Conservation (phyloP, 2,113 vertebrate species). For the Phaethornis superciliosus region DNA sequence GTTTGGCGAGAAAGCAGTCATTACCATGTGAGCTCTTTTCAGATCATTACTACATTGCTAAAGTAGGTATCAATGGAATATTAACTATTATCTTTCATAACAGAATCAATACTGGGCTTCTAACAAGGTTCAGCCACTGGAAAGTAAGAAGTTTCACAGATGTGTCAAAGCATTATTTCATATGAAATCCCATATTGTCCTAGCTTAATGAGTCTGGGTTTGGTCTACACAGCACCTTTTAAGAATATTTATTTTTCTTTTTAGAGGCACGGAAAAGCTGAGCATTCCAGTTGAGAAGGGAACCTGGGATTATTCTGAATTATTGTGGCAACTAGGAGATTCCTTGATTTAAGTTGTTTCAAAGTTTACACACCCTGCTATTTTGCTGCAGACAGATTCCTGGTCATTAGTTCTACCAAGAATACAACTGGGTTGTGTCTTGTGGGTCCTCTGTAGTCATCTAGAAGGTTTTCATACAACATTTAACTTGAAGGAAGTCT, state of each 20-base stretch:
- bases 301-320: neutral
- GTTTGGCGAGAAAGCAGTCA: neutral
- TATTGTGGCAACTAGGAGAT: neutral
- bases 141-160: neutral
- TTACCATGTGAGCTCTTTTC: neutral
- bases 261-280: neutral
- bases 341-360: neutral
- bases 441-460: neutral
- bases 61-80: neutral
- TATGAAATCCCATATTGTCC: fast-evolving
- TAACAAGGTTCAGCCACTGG: neutral
- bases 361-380: neutral
- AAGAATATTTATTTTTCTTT: neutral
- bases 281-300: neutral
- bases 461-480: neutral
- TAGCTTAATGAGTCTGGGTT: neutral
- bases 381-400: neutral
- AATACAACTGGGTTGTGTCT: neutral
- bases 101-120: neutral
- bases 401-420: neutral
- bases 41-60: neutral
- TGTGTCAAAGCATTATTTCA: neutral
- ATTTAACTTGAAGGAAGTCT: neutral
- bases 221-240: neutral
- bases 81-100: neutral